phyloP scores from a whole-genome alignment of 2,797 vertebrate genomes.

The Echiichthys vipera region DNA sequence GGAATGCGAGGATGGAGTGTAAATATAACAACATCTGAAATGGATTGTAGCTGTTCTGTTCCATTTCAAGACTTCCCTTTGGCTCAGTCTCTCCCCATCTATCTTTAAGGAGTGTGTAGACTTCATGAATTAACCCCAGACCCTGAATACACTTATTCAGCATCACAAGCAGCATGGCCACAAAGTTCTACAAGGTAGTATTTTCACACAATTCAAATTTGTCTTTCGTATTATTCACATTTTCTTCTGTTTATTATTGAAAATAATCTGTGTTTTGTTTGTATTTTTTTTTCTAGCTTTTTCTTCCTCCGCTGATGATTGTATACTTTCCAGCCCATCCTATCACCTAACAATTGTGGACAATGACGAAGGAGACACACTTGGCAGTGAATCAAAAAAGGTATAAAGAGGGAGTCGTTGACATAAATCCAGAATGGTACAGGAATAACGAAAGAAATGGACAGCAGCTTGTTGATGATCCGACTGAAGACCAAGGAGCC shows the following conservation, averaged over 20 bases:
- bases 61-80: constrained; percentile 28
- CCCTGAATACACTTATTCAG: constrained; percentile 44
- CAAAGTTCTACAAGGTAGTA: constrained; percentile 21
- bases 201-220: not conserved
- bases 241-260: not conserved
- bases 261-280: not conserved
- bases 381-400: not conserved
- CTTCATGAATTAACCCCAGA: constrained; percentile 46
- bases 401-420: not conserved
- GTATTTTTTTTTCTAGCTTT: not conserved
- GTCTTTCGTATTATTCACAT: not conserved
- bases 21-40: not conserved
- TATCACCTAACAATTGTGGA: constrained; percentile 25
- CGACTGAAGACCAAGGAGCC: constrained; percentile 28
- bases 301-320: constrained; percentile 16
- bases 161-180: constrained; percentile 36
- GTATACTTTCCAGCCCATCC: constrained; percentile 41
- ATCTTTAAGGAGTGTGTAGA: constrained; percentile 55
- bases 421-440: not conserved
- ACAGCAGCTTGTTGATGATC: constrained; percentile 1
- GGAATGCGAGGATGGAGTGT: not conserved
- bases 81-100: constrained; percentile 46
- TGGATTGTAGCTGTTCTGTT: not conserved
- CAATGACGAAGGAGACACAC: not conserved
- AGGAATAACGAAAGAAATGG: not conserved